These are phyloP conservation scores for Menidia menidia DNA, from an alignment of 2,797 vertebrate species.

Conservation along the genomic window DNA sequence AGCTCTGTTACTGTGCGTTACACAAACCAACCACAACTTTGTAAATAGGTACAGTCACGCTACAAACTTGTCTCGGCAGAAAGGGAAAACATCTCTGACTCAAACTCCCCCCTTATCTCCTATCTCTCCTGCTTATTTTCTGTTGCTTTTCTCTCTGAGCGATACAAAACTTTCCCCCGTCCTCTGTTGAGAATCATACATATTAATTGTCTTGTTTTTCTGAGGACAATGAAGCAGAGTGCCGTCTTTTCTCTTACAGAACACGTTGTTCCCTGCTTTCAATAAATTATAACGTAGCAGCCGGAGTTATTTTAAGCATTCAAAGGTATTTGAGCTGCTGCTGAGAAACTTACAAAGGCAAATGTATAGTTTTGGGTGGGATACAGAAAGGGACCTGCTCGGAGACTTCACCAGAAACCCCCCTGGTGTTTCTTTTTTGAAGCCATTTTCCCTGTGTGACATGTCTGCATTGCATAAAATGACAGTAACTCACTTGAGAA, in stretches of 20 bases:
- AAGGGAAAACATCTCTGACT: slow-evolving; percentile 64
- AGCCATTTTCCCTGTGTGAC: neutral
- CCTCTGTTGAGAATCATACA: slow-evolving; percentile 2
- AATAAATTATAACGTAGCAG: neutral
- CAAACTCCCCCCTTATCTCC: slow-evolving; percentile 13
- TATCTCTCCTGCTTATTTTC: neutral
- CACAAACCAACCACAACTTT: neutral
- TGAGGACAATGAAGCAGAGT: slow-evolving; percentile 10
- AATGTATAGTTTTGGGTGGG: slow-evolving; percentile 13
- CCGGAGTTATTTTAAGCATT: slow-evolving; percentile 3
- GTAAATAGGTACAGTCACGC: neutral
- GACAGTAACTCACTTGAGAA: slow-evolving; percentile 6
- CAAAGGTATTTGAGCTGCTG: slow-evolving; percentile 44
- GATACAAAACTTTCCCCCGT: slow-evolving; percentile 6
- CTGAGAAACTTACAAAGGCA: slow-evolving; percentile 1
- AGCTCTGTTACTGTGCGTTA: slow-evolving; percentile 3
- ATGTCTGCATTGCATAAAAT: neutral
- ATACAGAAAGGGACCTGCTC: slow-evolving; percentile 60
- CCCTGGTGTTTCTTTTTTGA: slow-evolving; percentile 10
- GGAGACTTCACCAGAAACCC: neutral
- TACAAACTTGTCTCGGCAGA: slow-evolving; percentile 64
- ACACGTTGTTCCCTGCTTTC: slow-evolving; percentile 19
- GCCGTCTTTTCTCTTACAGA: slow-evolving; percentile 29
- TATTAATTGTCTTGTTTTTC: neutral
- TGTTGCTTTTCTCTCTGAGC: neutral